Evolutionary conservation across 2,797 vertebrate species (phyloP), one percentile per base, ranked within the genome.

Genomic region (Rhinella marina): DNA sequence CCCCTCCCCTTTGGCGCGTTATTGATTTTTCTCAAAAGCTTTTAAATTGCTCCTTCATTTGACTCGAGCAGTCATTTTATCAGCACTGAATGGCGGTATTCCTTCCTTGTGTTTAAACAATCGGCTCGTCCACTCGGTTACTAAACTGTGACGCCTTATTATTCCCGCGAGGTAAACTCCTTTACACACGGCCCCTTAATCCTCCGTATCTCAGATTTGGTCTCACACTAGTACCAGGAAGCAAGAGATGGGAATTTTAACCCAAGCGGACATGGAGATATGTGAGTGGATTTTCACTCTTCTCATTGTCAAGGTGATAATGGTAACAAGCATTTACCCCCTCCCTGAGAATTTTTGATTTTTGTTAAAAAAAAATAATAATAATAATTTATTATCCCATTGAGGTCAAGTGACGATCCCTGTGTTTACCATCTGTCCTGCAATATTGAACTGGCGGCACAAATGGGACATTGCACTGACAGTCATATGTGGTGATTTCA

Each of bases 1-100:
- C 87, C n/a, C n/a, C n/a, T n/a, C n/a, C n/a, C n/a, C n/a, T n/a
- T n/a, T n/a, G 91, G 93, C 94, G 90, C 88, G 90, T 92, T 95
- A 97, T 96, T 95, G 96, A 97, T 97, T 97, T 96, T 94, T 94
- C 92, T 95, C 93, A 94, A 93, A 95, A 93, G 94, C 94, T 95
- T 95, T 94, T 96, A 96, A 96, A 96, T 96, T 95, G 94, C 94
- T 93, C 94, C 94, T 96, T 96, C 94, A 93, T 95, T 96, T 95
- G 93, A 88, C 94, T 93, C 92, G 93, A 94, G 92, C 90, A 93
- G 93, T 93, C 95, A 93, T 95, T 96, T 94, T 93, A 90, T 95
- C 95, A 94, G 93, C 90, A 91, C 92, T 92, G 92, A 94, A 92
- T 86, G 91, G 93, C 32, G 0, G 92, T 90, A 41, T 92, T 93